Evolutionary conservation across 2,888 invertebrate species (phyloP).

Genomic region (Alcis repandata): DNA sequence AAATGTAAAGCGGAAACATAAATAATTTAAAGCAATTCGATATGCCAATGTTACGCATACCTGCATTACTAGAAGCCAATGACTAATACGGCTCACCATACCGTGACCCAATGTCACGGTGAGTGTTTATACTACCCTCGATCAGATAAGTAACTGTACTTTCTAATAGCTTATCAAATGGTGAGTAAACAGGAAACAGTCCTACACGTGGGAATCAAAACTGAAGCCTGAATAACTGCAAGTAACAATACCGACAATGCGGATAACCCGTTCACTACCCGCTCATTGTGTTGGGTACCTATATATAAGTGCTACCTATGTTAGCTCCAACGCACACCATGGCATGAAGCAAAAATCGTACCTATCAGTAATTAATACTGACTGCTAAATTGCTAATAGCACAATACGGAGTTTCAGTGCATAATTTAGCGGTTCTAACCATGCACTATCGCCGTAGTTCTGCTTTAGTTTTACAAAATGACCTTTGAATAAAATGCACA

Average conservation of each 20-base stretch:
- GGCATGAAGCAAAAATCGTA: constrained; percentile 9
- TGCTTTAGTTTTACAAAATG: not conserved
- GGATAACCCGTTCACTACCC: constrained; percentile 12
- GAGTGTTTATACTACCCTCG: constrained; percentile 16
- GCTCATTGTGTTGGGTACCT: constrained; percentile 5
- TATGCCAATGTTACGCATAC: constrained; percentile 22
- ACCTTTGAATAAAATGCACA: not conserved
- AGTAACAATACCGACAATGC: constrained; percentile 8
- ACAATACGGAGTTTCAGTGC: constrained; percentile 4
- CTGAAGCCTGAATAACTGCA: constrained; percentile 9
- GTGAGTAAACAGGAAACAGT: constrained; percentile 23
- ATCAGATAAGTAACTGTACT: constrained; percentile 11
- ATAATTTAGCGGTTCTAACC: constrained; percentile 1
- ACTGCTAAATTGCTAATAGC: constrained; percentile 2
- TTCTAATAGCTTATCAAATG: constrained; percentile 29
- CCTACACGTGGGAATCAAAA: constrained; percentile 25
- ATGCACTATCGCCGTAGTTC: not conserved
- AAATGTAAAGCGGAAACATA: constrained; percentile 6
- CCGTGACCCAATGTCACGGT: constrained; percentile 38
- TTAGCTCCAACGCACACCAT: not conserved
- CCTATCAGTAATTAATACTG: constrained; percentile 5
- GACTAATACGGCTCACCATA: constrained; percentile 24
- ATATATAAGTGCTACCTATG: constrained; percentile 7
- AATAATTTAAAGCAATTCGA: constrained; percentile 8
- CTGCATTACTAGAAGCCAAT: constrained; percentile 9